Base-by-base conservation (phyloP, 2,888 invertebrate species). In the Synanthedon formicaeformis region DNA sequence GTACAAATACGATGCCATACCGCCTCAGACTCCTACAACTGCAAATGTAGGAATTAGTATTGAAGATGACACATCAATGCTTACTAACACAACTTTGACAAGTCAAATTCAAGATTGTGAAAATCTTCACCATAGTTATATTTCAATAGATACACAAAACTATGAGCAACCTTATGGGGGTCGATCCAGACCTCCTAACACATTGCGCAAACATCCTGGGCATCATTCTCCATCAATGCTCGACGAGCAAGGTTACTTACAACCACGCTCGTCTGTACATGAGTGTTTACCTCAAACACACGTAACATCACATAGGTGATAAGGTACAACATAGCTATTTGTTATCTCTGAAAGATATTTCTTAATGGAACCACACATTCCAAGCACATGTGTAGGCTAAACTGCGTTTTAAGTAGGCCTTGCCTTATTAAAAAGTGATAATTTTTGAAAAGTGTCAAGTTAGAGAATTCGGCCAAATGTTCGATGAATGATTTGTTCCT, bases 1-100 rank as follows among this genome's bases (percentile, higher is more conserved):
- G 92, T 92, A 91, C 74, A 92, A 92, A 80, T 91, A 90, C 63
- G 89, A 90, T 55, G 89, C 90, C 18, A 89, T 91, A 66, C 90
- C 90, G 57, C 84, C 87, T 49, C 86, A 88, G 71, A 82, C 88
- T 57, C 83, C 85, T 54, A 89, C 88, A 60, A 87, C 88, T 56
- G 86, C 88, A 61, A 91, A 78, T 63, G 80, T 78, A 54, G 83
- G 79, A 50, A 78, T 86, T 58, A 89, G 86, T 73, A 68, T 91
- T 75, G 83, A 91, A 82, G 85, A 91, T 79, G 85, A 91, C 80
- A 89, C 82, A 68, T 91, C 75, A 66, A 90, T 78, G 90, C 88
- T 77, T 81, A 91, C 84, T 71, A 90, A 84, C 79, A 91, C 82
- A 73, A 91, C 81, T 77, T 80, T 80, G 81, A 89, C 83, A 50